Base-by-base conservation (phyloP, 2,797 vertebrate species). In the Taenioides sp. region DNA sequence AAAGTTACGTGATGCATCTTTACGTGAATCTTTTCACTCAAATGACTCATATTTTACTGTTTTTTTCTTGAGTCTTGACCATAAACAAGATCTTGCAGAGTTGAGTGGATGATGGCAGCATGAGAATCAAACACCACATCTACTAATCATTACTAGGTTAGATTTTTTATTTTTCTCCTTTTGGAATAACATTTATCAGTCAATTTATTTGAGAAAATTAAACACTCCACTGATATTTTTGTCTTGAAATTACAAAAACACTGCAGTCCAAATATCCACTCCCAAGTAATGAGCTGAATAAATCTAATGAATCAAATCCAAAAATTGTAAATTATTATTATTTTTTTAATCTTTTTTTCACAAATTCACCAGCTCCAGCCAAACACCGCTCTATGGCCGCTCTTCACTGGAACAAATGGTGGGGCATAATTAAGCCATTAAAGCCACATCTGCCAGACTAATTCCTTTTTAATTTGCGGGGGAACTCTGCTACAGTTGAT, bases 381-480 rank as follows among this genome's bases (percentile, higher is more conserved):
- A 2, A 64, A 80, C 85, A 84, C 88, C 87, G 71, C 65, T 81
- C 79, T 74, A 75, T 61, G 65, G 54, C 49, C 16, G 9, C 66
- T 77, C 80, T 92, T 90, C 86, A 87, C 79, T 85, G 80, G 81
- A 84, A 85, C 69, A 65, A 91, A 89, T 80, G 82, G 87, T 81
- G 87, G 89, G 75, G 80, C 87, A 83, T 90, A 88, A 93, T 93
- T 92, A 92, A 90, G 86, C 78, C 87, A 93, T 94, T 93, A 93
- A 90, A 86, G 79, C 70, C 86, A 90, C 93, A 95, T 94, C 91
- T 94, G 92, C 88, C 88, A 74, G 71, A 84, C 81, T 92, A 88
- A 94, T 93, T 93, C 84, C 59, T 88, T 91, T 91, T 93, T 92
- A 92, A 94, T 93, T 93, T 85, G 85, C 73, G n/a, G 72, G 72